Percentiles rank a stretch among this genome's conserved stretches.
phyloP scores from a whole-genome alignment of 2,888 invertebrate genomes.

The Lepeophtheirus nordmannii region DNA sequence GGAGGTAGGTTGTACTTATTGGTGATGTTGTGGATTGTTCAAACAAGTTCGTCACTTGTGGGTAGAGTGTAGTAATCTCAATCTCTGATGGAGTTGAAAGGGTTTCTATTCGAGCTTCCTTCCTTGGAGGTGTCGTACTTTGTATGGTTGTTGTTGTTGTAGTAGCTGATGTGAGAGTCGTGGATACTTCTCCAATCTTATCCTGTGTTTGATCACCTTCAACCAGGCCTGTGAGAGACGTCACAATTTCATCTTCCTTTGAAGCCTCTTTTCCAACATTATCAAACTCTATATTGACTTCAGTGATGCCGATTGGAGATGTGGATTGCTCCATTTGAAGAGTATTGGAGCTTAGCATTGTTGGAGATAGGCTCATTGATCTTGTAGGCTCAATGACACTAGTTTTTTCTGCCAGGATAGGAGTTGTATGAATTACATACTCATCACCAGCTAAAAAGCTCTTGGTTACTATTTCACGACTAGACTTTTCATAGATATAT shows the following conservation, averaged over 20 bases:
- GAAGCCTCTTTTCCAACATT: neutral
- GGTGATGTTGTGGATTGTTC: neutral
- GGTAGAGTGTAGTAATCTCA: neutral
- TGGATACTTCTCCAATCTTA: neutral
- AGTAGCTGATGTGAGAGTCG: neutral
- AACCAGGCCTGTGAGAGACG: neutral
- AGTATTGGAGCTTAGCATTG: neutral
- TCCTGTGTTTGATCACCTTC: neutral
- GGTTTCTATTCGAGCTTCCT: no score
- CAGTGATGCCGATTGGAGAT: neutral
- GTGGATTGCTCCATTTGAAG: no score
- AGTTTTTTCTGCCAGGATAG: neutral
- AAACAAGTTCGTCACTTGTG: no score
- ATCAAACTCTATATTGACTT: neutral
- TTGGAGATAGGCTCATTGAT: neutral
- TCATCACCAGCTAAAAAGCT: slow-evolving; percentile 21
- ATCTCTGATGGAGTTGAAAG: neutral
- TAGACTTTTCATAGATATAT: slow-evolving; percentile 14
- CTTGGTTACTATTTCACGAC: neutral
- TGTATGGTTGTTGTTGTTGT: neutral
- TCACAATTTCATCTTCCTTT: neutral
- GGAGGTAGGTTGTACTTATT: neutral
- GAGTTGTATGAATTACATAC: slow-evolving; percentile 1
- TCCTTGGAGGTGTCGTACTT: neutral
- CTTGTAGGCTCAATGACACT: neutral